Evolutionary conservation across 2,113 vertebrate species (phyloP), one percentile per base, ranked within the genome.

Genomic region (Alligator sinensis): DNA sequence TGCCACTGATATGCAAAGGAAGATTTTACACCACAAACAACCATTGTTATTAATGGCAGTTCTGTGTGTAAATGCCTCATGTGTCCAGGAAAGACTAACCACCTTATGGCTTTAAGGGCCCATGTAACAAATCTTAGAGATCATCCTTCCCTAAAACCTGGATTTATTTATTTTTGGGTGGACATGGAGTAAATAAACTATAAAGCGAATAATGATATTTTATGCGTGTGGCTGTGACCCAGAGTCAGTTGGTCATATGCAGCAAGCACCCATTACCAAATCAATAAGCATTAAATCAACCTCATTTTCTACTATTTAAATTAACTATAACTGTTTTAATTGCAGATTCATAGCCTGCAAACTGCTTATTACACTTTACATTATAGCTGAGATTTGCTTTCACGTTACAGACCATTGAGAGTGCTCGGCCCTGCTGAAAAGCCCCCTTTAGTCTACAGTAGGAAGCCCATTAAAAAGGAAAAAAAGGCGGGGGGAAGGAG

Each of bases 301-400:
- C 96, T 96, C 91, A 96, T 97, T 96, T 96, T 96, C 90, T 95
- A 86, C 94, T 96, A 95, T 96, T 97, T 96, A 97, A 96, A 97
- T 97, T 96, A 97, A 96, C 96, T 95, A 96, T 95, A 93, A 94
- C 95, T 97, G 96, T 96, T 97, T 97, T 97, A 94, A 97, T 97
- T 94, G 90, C 92, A 88, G 96, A 97, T 95, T 97, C 96, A 95
- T 96, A 84, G 94, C 93, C 88, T 95, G 94, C 84, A 92, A 95
- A 97, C 91, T 94, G 95, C 96, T 96, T 94, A 87, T 82, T 93
- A 96, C 87, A 76, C 94, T 94, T 96, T 93, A 95, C 95, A 92
- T 94, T 95, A 96, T 88, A 84, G 96, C 91, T 68, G 87, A 95
- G 96, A 96, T 96, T 96, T 91, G 93, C 96, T 96, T 75, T 95